A percentile compares a stretch with the other conserved stretches of the same genome.
Evolutionary conservation across 2,888 invertebrate genomes (phyloP).

Genomic region (Macaria notata): DNA sequence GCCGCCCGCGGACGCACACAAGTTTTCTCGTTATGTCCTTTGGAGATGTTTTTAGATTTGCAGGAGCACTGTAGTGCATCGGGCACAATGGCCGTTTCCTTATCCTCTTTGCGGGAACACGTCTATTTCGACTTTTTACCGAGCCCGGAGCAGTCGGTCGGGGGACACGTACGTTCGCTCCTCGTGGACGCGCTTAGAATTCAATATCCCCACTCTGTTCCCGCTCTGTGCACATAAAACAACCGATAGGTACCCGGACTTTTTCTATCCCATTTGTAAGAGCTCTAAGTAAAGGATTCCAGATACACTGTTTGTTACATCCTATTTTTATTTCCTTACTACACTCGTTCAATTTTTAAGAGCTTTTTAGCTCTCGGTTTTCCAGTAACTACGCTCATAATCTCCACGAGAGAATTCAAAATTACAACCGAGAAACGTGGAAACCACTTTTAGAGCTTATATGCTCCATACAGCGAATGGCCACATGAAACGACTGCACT

Average conservation of each 20-base stretch:
- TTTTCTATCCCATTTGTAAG: constrained; percentile 55
- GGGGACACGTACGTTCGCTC: constrained; percentile 65
- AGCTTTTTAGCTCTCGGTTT: constrained; percentile 6
- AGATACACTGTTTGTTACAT: constrained; percentile 31
- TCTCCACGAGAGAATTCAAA: neutral
- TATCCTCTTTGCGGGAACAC: constrained; percentile 60
- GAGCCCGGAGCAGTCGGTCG: constrained; percentile 60
- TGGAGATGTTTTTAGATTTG: constrained; percentile 70
- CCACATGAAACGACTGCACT: neutral
- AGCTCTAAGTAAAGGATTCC: constrained; percentile 42
- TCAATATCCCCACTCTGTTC: constrained; percentile 68
- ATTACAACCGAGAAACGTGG: neutral
- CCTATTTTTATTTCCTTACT: constrained; percentile 32
- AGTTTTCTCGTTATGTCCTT: constrained; percentile 71
- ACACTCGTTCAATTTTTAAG: constrained; percentile 6
- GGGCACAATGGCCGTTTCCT: constrained; percentile 62
- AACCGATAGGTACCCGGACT: constrained; percentile 52
- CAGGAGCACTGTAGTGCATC: constrained; percentile 62
- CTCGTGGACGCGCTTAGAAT: constrained; percentile 68
- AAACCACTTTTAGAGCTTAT: neutral
- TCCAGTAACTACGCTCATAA: neutral
- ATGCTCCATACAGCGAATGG: neutral
- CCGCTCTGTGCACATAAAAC: constrained; percentile 62
- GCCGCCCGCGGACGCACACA: constrained; percentile 45
- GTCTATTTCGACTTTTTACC: constrained; percentile 68